These are phyloP conservation scores for Tryphoninae sp. DNA, from an alignment of 2,888 invertebrate genomes.

Conservation along the genomic window DNA sequence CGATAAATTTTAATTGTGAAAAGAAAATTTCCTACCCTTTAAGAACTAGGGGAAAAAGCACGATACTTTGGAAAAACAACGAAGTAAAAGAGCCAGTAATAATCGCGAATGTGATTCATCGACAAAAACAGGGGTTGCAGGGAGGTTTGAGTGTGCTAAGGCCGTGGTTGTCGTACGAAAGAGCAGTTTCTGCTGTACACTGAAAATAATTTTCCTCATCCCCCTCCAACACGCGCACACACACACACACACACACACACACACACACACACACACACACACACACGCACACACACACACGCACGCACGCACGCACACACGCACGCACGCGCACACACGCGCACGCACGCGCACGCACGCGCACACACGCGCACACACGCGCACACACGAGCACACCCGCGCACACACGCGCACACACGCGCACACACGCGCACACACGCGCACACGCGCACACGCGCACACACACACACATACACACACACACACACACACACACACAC, in stretches of 20 bases:
- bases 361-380: too few relatives aligned
- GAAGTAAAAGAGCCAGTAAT: background rate
- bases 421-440: background rate
- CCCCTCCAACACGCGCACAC: too few relatives aligned
- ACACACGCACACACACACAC: background rate
- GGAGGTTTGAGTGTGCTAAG: conserved; percentile 1
- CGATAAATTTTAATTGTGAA: background rate
- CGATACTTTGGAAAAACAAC: background rate
- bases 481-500: too few relatives aligned
- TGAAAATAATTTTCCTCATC: conserved; percentile 42
- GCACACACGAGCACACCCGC: too few relatives aligned
- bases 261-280: too few relatives aligned
- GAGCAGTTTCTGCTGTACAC: conserved; percentile 1
- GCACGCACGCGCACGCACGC: too few relatives aligned
- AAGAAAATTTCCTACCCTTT: too few relatives aligned
- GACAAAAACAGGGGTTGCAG: background rate
- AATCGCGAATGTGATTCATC: background rate
- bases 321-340: background rate
- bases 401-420: too few relatives aligned
- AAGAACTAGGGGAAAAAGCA: too few relatives aligned
- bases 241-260: background rate
- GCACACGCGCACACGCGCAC: background rate
- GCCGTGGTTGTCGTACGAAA: too few relatives aligned
- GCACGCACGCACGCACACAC: background rate
- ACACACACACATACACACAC: too few relatives aligned